phyloP scores from a whole-genome alignment of 2,113 vertebrate genomes.

The Nyctereutes procyonoides region DNA sequence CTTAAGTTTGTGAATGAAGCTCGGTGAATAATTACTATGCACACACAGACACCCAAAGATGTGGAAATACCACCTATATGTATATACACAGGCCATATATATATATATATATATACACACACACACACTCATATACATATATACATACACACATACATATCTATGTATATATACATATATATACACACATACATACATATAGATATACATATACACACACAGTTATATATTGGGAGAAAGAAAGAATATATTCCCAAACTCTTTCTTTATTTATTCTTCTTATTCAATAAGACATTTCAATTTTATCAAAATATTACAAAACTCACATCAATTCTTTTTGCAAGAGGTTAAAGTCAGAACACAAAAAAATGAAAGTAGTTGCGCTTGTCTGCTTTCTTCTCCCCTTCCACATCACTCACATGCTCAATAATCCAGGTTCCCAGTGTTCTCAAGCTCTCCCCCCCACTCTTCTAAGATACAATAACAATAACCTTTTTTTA shows the following conservation, averaged over 20 bases:
- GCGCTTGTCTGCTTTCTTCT: not conserved
- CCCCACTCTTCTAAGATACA: not conserved
- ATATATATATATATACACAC: not conserved
- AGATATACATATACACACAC: not conserved
- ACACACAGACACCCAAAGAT: not conserved
- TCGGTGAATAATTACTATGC: not conserved
- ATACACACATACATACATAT: not conserved
- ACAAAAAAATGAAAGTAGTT: not conserved
- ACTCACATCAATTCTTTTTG: not conserved
- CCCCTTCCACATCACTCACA: not conserved
- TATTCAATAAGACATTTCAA: not conserved
- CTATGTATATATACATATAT: not conserved
- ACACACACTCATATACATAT: too few relatives aligned
- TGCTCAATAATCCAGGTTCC: not conserved
- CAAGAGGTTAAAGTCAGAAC: not conserved
- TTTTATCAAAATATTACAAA: constrained; percentile 9
- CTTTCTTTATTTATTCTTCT: not conserved
- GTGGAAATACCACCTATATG: not conserved
- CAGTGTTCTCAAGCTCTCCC: not conserved
- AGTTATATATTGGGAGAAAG: not conserved
- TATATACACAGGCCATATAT: not conserved
- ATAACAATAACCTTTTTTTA: not conserved
- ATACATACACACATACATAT: not conserved
- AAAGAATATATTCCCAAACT: not conserved
- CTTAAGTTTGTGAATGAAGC: not conserved